Evolutionary conservation across 2,113 vertebrate genomes (phyloP), one percentile per base, ranked within the genome.

Genomic region (Eulemur macaco): DNA sequence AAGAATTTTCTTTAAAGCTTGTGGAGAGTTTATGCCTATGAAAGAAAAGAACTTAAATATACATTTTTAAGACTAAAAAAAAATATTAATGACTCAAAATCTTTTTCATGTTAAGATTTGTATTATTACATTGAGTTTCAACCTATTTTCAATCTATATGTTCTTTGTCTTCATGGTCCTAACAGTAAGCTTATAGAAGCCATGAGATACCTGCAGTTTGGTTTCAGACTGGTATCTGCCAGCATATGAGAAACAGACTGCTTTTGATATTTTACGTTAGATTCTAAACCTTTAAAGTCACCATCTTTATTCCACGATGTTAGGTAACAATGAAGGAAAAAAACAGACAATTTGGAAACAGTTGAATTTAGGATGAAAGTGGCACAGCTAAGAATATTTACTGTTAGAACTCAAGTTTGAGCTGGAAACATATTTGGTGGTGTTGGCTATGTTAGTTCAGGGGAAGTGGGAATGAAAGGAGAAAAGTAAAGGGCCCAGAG

Each of bases 1-100:
- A 97, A 99, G 99, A 89, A 99, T 99, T 99, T 99, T 99, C 99
- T 99, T 99, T 98, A 99, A 99, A 98, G 99, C 99, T 99, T 99
- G 99, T 0, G 99, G 99, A 11, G 99, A 99, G 92, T 99, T 99
- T 95, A 99, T 99, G 94, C 99, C 99, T 99, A 64, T 34, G 94
- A 97, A 80, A 54, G 95, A 96, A 95, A 95, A 34, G 0, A 54
- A 91, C 21, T 52, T 45, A 95, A n/a, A 68, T 68, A 54, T 20
- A 3, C 29, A 42, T 78, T 93, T 93, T 88, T 5, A 68, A 82
- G 76, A 56, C 5, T 21, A 9, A 64, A 76, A 86, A 85, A 91
- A 45, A 84, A 50, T 34, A 25, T 20, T 37, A 68, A 82, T 25
- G 23, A 73, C 27, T 39, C 60, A 91, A 88, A 91, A 50, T 34